These are phyloP conservation scores for Thecophora atra DNA, from an alignment of 2,888 invertebrate genomes.

Conservation along the genomic window DNA sequence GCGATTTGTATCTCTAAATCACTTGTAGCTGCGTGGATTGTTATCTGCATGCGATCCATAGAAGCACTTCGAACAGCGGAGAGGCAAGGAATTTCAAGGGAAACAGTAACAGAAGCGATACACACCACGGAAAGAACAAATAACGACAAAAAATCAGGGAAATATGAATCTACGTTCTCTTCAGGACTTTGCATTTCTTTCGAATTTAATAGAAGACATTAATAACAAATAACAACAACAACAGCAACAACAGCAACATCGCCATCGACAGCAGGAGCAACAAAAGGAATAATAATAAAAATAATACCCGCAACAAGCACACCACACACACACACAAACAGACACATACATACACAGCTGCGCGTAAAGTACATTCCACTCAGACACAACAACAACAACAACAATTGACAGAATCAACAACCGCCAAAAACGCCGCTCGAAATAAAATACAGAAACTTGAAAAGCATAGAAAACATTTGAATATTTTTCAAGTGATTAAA, in stretches of 20 bases:
- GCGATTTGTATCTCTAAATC: constrained; percentile 36
- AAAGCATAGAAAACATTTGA: constrained; percentile 31
- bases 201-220: constrained; percentile 35
- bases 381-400: constrained; percentile 33
- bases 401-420: constrained; percentile 14
- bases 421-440: constrained; percentile 10
- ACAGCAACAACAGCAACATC: constrained; percentile 23
- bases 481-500: constrained; percentile 37
- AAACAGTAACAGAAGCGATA: neutral
- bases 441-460: constrained; percentile 19
- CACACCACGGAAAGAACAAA: neutral
- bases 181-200: constrained; percentile 13
- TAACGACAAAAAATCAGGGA: neutral
- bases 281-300: neutral
- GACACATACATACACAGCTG: neutral
- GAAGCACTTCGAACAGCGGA: neutral
- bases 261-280: constrained; percentile 7
- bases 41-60: constrained; percentile 7
- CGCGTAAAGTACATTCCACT: constrained; percentile 20
- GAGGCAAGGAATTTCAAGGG: neutral
- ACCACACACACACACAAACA: too few relatives aligned
- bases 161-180: constrained; percentile 18
- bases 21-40: constrained; percentile 11
- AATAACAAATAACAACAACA: constrained; percentile 29
- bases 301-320: constrained; percentile 10